Evolutionary conservation across 2,888 invertebrate genomes (phyloP).

Genomic region (Aquatica leii): DNA sequence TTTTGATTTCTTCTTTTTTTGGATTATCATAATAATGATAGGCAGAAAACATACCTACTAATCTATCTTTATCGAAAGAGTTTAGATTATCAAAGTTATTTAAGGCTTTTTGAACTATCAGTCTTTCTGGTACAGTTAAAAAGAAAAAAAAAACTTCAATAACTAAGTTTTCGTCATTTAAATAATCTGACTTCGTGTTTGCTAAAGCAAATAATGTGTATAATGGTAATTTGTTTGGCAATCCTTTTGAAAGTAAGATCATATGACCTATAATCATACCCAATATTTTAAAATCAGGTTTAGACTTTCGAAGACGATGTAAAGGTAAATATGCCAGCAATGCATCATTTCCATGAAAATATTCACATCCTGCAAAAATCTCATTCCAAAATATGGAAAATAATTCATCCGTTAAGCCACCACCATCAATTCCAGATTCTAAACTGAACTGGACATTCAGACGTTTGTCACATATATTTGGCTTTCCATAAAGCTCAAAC

Average conservation of each 20-base stretch:
- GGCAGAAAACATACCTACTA: not conserved
- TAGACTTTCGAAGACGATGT: not conserved
- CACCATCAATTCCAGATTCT: not conserved
- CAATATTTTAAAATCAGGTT: not conserved
- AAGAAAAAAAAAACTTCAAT: not conserved
- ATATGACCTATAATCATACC: not conserved
- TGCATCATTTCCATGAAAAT: slow-evolving; percentile 4
- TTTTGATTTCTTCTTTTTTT: not conserved
- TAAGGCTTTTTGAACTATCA: not conserved
- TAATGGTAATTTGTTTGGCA: slow-evolving; percentile 1
- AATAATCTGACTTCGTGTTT: not conserved
- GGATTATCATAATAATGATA: not conserved
- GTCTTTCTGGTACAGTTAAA: not conserved
- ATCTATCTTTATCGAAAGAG: not conserved
- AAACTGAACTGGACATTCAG: not conserved
- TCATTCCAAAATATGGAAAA: slow-evolving; percentile 2
- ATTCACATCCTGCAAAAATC: not conserved
- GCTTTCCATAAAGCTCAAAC: not conserved
- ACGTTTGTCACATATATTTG: not conserved
- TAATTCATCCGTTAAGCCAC: not conserved
- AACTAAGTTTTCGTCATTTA: not conserved
- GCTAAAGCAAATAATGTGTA: not conserved
- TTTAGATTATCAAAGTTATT: not conserved
- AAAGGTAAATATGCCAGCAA: not conserved
- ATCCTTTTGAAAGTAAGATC: not conserved